Evolutionary conservation across 1,140 invertebrate species (phyloP).

Genomic region (Caenorhabditis remanei): DNA sequence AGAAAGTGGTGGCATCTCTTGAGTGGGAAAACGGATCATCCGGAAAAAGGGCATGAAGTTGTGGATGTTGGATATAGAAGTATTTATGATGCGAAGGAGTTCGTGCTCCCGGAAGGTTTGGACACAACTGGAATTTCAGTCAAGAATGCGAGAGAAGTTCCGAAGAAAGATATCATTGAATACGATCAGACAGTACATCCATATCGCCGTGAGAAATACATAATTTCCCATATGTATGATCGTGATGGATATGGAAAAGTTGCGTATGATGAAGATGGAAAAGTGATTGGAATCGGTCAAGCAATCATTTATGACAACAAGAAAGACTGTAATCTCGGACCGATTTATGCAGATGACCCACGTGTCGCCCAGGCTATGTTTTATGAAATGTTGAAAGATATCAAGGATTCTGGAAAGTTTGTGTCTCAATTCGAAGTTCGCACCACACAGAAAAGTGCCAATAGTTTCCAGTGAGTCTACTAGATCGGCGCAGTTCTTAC

Average conservation of each 20-base stretch:
- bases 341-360: conserved; percentile 11
- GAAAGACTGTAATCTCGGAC: background rate
- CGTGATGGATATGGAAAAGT: conserved; percentile 4
- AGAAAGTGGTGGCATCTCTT: background rate
- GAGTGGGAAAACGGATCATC: background rate
- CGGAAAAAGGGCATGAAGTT: background rate
- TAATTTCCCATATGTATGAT: conserved; percentile 10
- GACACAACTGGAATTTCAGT: background rate
- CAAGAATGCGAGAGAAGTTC: background rate
- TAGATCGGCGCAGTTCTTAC: no score
- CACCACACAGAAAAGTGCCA: background rate
- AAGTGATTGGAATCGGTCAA: conserved; percentile 28
- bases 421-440: background rate
- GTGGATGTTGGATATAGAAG: background rate
- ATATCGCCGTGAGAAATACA: conserved; percentile 11
- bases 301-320: conserved; percentile 20
- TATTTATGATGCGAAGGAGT: background rate
- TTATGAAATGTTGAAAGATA: background rate
- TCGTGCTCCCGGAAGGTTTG: background rate
- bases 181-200: conserved; percentile 12
- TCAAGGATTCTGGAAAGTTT: background rate
- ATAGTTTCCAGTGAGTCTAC: conserved; percentile 3
- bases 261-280: conserved; percentile 20
- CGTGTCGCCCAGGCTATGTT: conserved; percentile 4
- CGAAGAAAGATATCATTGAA: conserved; percentile 4